Conservation (phyloP, 1,140 invertebrate genomes). For the Drosophila chauvacae region DNA sequence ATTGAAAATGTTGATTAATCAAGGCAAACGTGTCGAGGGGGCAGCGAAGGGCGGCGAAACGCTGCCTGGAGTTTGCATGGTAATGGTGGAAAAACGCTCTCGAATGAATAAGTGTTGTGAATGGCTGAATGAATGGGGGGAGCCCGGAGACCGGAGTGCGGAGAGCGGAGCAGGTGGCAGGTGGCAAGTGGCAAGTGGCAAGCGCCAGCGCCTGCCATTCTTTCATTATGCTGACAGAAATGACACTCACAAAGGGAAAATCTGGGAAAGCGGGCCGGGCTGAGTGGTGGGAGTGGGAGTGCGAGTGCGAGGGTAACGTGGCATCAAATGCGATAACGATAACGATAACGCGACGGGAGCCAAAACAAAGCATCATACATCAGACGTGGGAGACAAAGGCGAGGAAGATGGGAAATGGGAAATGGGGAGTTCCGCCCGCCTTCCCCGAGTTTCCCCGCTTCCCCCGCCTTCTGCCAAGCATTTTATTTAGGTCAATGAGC, state of each 20-base stretch:
- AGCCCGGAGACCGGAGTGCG: neutral
- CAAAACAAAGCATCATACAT: constrained; percentile 49
- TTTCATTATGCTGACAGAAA: constrained; percentile 71
- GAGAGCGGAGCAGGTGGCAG: too few relatives aligned
- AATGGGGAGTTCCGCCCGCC: neutral
- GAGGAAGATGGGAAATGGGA: neutral
- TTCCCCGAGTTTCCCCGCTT: neutral
- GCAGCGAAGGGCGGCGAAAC: neutral
- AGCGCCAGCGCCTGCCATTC: constrained; percentile 34
- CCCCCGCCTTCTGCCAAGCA: constrained; percentile 40
- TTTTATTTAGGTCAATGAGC: constrained; percentile 82
- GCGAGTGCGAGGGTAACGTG: constrained; percentile 44
- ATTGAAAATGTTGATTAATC: constrained; percentile 82
- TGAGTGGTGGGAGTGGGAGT: neutral
- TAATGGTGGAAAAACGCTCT: constrained; percentile 54
- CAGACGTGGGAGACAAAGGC: constrained; percentile 49
- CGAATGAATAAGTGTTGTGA: constrained; percentile 60
- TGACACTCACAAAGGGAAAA: constrained; percentile 52
- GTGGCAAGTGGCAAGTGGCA: constrained; percentile 50
- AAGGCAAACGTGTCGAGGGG: constrained; percentile 55
- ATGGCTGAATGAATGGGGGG: constrained; percentile 26
- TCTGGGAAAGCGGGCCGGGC: neutral
- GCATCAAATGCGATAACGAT: constrained; percentile 67
- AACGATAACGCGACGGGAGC: constrained; percentile 50
- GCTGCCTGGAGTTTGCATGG: constrained; percentile 29